Conservation (phyloP, 2,888 invertebrate species). For the Pristionchus mayeri region DNA sequence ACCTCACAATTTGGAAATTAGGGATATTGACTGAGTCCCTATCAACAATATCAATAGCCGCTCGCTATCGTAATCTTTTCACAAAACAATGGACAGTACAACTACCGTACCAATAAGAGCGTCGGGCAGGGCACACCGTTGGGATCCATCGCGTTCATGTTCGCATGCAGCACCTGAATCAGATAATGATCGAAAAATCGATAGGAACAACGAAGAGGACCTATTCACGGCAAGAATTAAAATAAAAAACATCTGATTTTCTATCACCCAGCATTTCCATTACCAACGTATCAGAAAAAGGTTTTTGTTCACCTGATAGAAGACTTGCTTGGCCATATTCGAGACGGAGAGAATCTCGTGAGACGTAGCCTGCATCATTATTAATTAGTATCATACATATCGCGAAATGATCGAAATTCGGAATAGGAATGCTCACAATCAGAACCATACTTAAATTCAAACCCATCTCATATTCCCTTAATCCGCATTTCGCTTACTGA, state of each 20-base stretch:
- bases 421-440: no score
- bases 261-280: no score
- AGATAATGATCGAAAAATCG: background rate
- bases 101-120: constrained; percentile 56
- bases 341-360: constrained; percentile 18
- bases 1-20: background rate
- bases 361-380: constrained; percentile 14
- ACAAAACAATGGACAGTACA: background rate
- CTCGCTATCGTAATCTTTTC: background rate
- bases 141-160: constrained; percentile 64
- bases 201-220: no score
- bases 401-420: no score
- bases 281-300: no score
- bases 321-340: constrained; percentile 19
- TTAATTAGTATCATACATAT: background rate
- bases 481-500: no score
- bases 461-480: no score
- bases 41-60: background rate
- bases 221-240: no score
- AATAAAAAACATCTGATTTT: no score
- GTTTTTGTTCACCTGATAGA: constrained; percentile 21
- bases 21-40: background rate
- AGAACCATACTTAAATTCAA: no score
- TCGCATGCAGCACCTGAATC: constrained; percentile 64
- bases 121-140: constrained; percentile 66